These are phyloP conservation scores for Podarcis lilfordi DNA, from an alignment of 2,797 vertebrate genomes.

Conservation along the genomic window DNA sequence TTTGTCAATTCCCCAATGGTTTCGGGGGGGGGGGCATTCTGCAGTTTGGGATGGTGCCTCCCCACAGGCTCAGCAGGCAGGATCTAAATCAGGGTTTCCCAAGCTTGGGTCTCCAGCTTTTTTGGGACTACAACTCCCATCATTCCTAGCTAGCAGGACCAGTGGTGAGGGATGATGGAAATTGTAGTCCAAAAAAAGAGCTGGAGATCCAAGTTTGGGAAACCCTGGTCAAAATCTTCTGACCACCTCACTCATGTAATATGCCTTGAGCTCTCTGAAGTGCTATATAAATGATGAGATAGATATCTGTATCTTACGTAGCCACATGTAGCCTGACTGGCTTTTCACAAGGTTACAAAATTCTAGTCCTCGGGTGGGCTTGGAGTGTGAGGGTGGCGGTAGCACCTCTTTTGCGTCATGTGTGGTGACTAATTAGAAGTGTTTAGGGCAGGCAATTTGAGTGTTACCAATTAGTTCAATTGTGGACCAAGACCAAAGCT, in stretches of 20 bases:
- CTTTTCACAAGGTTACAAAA: conserved; percentile 6
- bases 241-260: background rate
- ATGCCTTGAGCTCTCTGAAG: background rate
- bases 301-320: no score
- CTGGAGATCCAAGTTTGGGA: no score
- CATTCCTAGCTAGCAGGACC: no score
- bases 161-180: no score
- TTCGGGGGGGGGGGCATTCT: no score
- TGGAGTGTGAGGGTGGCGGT: conserved; percentile 48
- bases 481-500: conserved; percentile 67
- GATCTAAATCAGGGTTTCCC: no score
- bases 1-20: no score
- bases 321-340: background rate
- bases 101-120: no score
- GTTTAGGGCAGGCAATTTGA: conserved; percentile 58
- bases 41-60: no score
- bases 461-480: conserved; percentile 67
- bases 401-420: conserved; percentile 47
- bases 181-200: no score
- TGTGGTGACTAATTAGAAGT: conserved; percentile 65
- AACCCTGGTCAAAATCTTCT: background rate
- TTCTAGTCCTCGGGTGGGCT: conserved; percentile 17
- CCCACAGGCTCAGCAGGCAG: no score
- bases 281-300: background rate
- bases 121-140: no score